Percentiles rank a stretch among this genome's conserved stretches.
These are phyloP conservation scores for Clinocottus analis DNA, from an alignment of 2,113 vertebrate species.

Conservation along the genomic window DNA sequence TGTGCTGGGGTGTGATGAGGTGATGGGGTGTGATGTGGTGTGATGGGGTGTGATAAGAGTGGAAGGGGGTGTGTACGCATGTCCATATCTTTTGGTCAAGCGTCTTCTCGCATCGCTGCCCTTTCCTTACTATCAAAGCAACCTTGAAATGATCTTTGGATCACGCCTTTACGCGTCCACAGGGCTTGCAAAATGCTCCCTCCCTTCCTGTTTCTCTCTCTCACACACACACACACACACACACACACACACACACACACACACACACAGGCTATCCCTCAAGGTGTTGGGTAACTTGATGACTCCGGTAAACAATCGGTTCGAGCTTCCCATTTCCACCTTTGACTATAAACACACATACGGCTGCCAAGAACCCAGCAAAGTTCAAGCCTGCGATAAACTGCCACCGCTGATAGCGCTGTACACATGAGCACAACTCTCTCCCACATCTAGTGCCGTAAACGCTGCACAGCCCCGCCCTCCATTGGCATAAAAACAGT, in stretches of 20 bases:
- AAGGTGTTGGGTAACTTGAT: slow-evolving; percentile 53
- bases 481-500: slow-evolving; percentile 24
- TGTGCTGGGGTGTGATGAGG: background rate
- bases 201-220: slow-evolving; percentile 28
- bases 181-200: slow-evolving; percentile 48
- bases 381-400: slow-evolving; percentile 45
- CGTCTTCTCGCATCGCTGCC: slow-evolving; percentile 34
- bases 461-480: slow-evolving; percentile 1
- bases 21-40: background rate
- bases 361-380: slow-evolving; percentile 25
- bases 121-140: slow-evolving; percentile 56
- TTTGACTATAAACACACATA: slow-evolving; percentile 59
- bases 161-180: slow-evolving; percentile 53
- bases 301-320: slow-evolving; percentile 59
- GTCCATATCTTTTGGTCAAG: slow-evolving; percentile 31
- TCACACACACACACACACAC: slow-evolving; percentile 25
- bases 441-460: slow-evolving; percentile 16
- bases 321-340: slow-evolving; percentile 28
- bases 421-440: background rate
- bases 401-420: slow-evolving; percentile 17
- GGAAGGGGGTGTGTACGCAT: background rate
- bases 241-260: slow-evolving; percentile 19
- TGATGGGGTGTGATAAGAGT: background rate
- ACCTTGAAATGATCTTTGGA: slow-evolving; percentile 73
- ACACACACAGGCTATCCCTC: slow-evolving; percentile 35